Percentiles rank a stretch among this genome's conserved stretches.
Conservation (phyloP, 1,140 invertebrate species). For the Anthonomus grandis region DNA sequence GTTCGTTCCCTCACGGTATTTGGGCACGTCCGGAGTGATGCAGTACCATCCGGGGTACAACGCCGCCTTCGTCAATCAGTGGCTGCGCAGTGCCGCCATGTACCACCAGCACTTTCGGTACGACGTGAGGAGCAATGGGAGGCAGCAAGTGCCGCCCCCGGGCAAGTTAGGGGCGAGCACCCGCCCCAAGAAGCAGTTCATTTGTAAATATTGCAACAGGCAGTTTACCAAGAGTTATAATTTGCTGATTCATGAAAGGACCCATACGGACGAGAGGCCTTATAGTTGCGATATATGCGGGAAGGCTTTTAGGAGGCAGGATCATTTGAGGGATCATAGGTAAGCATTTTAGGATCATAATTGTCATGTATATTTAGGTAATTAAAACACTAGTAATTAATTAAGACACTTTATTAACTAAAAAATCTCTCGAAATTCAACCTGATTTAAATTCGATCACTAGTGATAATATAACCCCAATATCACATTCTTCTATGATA, state of each 20-base stretch:
- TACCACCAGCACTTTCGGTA: slow-evolving; percentile 55
- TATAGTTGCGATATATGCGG: slow-evolving; percentile 94
- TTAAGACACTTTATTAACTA: too few species aligned
- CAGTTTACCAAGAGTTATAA: slow-evolving; percentile 98
- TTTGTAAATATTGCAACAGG: slow-evolving; percentile 91
- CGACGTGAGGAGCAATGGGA: slow-evolving; percentile 48
- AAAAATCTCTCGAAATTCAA: too few species aligned
- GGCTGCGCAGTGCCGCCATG: slow-evolving; percentile 66
- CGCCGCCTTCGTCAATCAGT: slow-evolving; percentile 64
- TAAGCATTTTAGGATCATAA: slow-evolving; percentile 52
- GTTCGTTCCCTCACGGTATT: slow-evolving; percentile 41
- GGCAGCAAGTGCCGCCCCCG: slow-evolving; percentile 46
- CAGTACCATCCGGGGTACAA: slow-evolving; percentile 51
- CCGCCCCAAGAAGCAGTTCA: slow-evolving; percentile 89
- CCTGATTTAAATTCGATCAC: too few species aligned
- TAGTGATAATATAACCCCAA: too few species aligned
- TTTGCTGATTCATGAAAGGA: slow-evolving; percentile 89
- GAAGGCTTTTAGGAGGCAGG: slow-evolving; percentile 91
- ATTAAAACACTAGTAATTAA: too few species aligned
- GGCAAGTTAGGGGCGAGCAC: slow-evolving; percentile 51
- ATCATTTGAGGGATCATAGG: slow-evolving; percentile 90
- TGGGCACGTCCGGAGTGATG: slow-evolving; percentile 19
- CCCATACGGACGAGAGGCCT: slow-evolving; percentile 92
- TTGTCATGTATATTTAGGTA: too few species aligned
- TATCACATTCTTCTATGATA: too few species aligned